Evolutionary conservation across 2,113 vertebrate species (phyloP).

Genomic region (Zosterops japonicus): DNA sequence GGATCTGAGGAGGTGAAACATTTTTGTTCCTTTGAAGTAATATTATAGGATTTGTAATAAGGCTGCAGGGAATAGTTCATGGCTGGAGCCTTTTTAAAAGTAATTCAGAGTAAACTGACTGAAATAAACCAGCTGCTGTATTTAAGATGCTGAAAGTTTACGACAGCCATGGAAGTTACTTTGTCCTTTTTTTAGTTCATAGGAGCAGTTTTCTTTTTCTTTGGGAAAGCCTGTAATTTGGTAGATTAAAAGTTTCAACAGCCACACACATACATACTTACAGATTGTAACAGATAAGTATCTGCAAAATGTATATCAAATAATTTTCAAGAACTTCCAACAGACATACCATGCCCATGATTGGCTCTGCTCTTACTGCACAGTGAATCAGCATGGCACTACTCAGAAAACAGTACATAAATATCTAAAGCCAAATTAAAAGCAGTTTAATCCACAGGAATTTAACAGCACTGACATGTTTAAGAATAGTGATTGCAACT

Average conservation of each 20-base stretch:
- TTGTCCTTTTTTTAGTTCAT: slow-evolving; percentile 25
- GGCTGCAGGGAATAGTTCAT: slow-evolving; percentile 73
- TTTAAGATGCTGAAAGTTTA: slow-evolving; percentile 70
- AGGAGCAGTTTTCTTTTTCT: background rate
- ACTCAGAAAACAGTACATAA: slow-evolving; percentile 48
- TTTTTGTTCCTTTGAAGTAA: slow-evolving; percentile 80
- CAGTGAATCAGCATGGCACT: background rate
- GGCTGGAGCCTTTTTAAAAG: slow-evolving; percentile 69
- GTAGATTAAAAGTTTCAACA: slow-evolving; percentile 35
- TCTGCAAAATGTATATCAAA: background rate
- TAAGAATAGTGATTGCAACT: slow-evolving; percentile 16
- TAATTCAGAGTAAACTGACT: slow-evolving; percentile 75
- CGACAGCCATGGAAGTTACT: slow-evolving; percentile 40
- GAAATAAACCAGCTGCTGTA: slow-evolving; percentile 75
- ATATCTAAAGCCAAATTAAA: slow-evolving; percentile 44
- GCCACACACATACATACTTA: background rate
- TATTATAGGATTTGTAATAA: slow-evolving; percentile 79
- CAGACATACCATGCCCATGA: background rate
- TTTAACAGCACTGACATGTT: slow-evolving; percentile 31
- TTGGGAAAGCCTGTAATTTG: background rate
- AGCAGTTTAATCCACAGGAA: slow-evolving; percentile 51
- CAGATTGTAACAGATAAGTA: background rate
- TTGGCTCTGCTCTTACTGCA: background rate
- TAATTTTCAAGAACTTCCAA: background rate
- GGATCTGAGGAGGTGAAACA: slow-evolving; percentile 74